Base-by-base conservation (phyloP, 2,797 vertebrate species). In the Danio aesculapii region DNA sequence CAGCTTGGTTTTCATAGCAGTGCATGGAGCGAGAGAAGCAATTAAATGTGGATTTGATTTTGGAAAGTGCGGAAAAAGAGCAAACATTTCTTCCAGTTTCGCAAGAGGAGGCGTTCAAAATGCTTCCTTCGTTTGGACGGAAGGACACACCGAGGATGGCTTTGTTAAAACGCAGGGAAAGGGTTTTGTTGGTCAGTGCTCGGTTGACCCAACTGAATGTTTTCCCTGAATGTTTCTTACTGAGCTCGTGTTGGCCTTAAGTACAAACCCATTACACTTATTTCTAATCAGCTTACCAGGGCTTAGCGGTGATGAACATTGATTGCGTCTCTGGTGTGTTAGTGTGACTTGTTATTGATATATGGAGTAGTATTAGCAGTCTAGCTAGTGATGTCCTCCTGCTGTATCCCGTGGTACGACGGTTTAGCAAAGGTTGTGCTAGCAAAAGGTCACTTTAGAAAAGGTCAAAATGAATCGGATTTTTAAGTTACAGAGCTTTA, bases 191-290 rank as follows among this genome's bases (percentile, higher is more conserved):
- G 81, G 68, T 75, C 70, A 53, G 46, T 59, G 68, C 17, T 78
- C 30, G 49, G 41, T 75, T 76, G 67, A 79, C 77, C 74, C 74
- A 77, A 81, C 62, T 71, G 53, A 84, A 80, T 80, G 80, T 84
- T 79, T 69, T 79, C 78, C 79, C 77, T 72, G 68, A 83, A 80
- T 80, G 75, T 77, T 61, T 68, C 30, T 76, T 44, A 52, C 53
- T 74, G 63, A 70, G 77, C 84, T 75, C 49, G 30, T 53, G 41
- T 77, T 77, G 77, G 78, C 81, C 81, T 81, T 85, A 83, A 74
- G 44, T 71, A 77, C 62, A 68, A 75, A 77, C 81, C 47, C 46
- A 81, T 75, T 82, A 52, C 55, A n/a, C 69, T 82, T 75, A 69
- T 52, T 64, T 64, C 58, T 79, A 62, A 83, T 75, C 63, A 79